Conservation (phyloP, 2,888 invertebrate genomes). For the Plutella xylostella region DNA sequence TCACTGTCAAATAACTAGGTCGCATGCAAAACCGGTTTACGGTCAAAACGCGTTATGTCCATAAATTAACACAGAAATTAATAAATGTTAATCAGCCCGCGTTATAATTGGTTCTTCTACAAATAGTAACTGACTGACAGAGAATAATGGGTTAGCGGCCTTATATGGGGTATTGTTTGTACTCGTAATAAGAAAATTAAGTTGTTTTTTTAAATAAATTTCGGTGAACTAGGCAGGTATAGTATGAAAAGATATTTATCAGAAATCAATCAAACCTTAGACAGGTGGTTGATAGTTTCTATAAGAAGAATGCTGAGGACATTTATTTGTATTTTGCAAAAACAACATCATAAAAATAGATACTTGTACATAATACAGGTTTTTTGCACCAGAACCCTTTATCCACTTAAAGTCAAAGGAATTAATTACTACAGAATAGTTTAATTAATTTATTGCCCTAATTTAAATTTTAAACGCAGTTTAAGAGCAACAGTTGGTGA, state of each 20-base stretch:
- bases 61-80: slow-evolving; percentile 1
- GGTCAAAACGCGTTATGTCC: not conserved
- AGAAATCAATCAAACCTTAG: too few species aligned
- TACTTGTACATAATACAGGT: too few species aligned
- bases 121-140: slow-evolving; percentile 1
- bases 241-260: too few species aligned
- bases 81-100: slow-evolving; percentile 1
- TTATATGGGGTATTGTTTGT: too few species aligned
- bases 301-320: too few species aligned
- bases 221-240: too few species aligned
- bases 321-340: too few species aligned
- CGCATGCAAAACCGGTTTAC: not conserved
- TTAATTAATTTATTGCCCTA: slow-evolving; percentile 2
- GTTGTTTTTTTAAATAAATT: too few species aligned
- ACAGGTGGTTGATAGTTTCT: too few species aligned
- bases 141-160: not conserved
- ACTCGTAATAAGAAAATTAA: too few species aligned
- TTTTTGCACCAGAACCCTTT: too few species aligned
- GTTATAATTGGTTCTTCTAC: slow-evolving; percentile 2
- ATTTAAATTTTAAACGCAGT: slow-evolving; percentile 4
- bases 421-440: not conserved
- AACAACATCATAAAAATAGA: too few species aligned
- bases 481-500: not conserved
- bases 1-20: slow-evolving; percentile 1
- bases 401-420: not conserved